These are phyloP conservation scores for Sminthurides aquaticus DNA, from an alignment of 2,888 invertebrate genomes.

Conservation along the genomic window DNA sequence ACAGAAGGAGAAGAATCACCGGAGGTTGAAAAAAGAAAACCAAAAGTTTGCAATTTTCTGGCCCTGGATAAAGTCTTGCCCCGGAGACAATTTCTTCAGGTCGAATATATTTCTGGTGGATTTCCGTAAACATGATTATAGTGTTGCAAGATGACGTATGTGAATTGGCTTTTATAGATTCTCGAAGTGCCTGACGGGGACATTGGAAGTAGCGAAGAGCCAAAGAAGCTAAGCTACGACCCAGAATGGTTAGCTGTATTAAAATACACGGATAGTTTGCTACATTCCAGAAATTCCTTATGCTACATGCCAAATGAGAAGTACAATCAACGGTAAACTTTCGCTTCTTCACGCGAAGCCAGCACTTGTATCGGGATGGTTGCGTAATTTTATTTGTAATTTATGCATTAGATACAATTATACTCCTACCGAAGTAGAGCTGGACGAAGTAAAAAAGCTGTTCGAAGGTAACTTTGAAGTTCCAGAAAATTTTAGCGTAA, in stretches of 20 bases:
- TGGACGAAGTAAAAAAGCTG: constrained; percentile 56
- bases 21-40: constrained; percentile 5
- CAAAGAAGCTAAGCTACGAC: constrained; percentile 61
- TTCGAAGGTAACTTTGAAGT: constrained; percentile 63
- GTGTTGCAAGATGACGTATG: no score
- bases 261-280: constrained; percentile 77
- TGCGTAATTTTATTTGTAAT: background rate
- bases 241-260: constrained; percentile 90
- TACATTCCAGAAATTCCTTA: constrained; percentile 61
- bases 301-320: constrained; percentile 65
- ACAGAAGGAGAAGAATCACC: background rate
- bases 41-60: constrained; percentile 66
- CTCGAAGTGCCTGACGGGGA: constrained; percentile 34
- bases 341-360: no score
- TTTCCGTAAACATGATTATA: background rate
- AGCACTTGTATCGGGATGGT: no score
- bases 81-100: constrained; percentile 76
- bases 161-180: constrained; percentile 18
- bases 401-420: constrained; percentile 57
- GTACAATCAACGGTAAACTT: constrained; percentile 20
- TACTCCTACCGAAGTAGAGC: constrained; percentile 67
- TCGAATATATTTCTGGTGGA: no score
- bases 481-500: constrained; percentile 69
- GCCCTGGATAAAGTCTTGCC: constrained; percentile 96
- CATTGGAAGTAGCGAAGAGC: constrained; percentile 13